These are phyloP conservation scores for Rhegmatorhina hoffmannsi DNA, from an alignment of 2,113 vertebrate species.

Conservation along the genomic window DNA sequence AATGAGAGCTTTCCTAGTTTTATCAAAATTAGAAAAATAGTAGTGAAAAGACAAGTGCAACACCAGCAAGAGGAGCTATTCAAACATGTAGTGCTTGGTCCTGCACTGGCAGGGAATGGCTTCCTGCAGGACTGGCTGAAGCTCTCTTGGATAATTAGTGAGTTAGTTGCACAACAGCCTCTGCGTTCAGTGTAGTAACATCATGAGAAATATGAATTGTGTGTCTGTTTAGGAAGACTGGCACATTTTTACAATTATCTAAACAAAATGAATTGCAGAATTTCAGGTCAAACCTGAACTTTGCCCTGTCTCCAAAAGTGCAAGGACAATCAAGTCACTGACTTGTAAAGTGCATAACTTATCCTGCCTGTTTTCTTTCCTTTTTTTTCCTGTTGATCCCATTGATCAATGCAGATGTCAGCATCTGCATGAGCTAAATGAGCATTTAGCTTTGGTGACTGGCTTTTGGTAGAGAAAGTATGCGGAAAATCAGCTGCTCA, in stretches of 20 bases:
- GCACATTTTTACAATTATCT: slow-evolving; percentile 1
- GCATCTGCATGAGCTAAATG: background rate
- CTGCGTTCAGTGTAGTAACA: background rate
- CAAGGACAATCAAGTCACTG: background rate
- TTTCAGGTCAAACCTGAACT: slow-evolving; percentile 26
- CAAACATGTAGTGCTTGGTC: background rate
- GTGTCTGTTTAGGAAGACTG: slow-evolving; percentile 5
- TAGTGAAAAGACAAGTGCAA: background rate
- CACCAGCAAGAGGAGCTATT: background rate
- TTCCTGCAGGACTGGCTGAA: background rate
- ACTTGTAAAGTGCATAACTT: background rate
- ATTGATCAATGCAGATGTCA: background rate
- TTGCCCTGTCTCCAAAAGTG: background rate
- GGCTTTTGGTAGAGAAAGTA: background rate
- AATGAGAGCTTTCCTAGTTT: background rate
- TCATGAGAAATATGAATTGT: background rate
- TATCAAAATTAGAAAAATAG: background rate
- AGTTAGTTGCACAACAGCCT: background rate
- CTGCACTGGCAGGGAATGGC: background rate
- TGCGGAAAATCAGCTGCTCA: background rate
- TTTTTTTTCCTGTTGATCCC: background rate
- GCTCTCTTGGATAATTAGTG: background rate
- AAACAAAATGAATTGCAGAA: slow-evolving; percentile 2
- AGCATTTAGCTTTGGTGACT: background rate
- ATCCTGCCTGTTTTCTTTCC: background rate